Base-by-base conservation (phyloP, 2,888 invertebrate genomes). In the Drosophila antonietae region DNA sequence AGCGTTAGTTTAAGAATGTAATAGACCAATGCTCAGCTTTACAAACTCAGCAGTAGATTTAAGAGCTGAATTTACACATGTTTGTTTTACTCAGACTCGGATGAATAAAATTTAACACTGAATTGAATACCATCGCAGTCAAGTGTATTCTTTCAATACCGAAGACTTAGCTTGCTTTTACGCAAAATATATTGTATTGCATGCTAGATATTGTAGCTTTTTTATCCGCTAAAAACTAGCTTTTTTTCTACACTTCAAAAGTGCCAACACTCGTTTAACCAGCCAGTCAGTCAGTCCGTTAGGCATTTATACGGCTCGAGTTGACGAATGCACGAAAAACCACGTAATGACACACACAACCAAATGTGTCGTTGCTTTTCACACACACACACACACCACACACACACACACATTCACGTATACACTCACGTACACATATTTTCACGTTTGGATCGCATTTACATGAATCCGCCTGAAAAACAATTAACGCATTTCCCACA, bases 401-500 rank as follows among this genome's bases (percentile, higher is more conserved):
- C 31, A 20, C 31, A 67, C 46, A 18, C 4, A 55, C 33, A 49
- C 43, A 28, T 6, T 28, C 28, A 6, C 28, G 6, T 28, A 28
- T 3, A 46, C 39, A 41, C 15, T 60, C n/a, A 46, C 18, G 62
- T 46, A 64, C 44, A 76, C 78, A 87, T 88, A 85, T 82, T 89
- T 89, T 68, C 89, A 87, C 87, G 87, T 84, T 77, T 53, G 55
- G 55, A 67, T 72, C 68, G 68, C 73, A 86, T 81, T 86, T 85
- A 39, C 65, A 72, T 78, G 61, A 66, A 66, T 28, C 28, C 60
- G 47, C 52, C 57, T 73, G 61, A 80, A 85, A 88, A 88, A 89
- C 89, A 89, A 89, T 89, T 90, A 89, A 88, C 79, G 81, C 75
- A 80, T 81, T 80, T 76, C 53, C 67, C 66, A 52, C 55, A 77